These are phyloP conservation scores for Leptopilina myrica DNA, from an alignment of 2,888 invertebrate species.

Conservation along the genomic window DNA sequence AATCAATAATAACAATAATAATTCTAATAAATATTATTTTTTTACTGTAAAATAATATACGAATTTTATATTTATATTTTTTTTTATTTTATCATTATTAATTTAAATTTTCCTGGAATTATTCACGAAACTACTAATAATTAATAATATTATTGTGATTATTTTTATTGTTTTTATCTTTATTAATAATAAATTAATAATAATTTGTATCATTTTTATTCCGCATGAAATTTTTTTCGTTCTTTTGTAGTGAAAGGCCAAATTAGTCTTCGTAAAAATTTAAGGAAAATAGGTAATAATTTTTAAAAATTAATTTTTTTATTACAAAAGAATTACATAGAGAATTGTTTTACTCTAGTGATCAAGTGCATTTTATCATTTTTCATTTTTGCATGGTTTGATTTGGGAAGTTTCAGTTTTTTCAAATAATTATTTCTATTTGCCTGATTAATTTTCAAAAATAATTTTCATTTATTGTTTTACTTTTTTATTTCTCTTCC, in stretches of 20 bases:
- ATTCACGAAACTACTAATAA: too few relatives aligned
- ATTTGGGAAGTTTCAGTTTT: not conserved
- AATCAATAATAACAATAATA: too few relatives aligned
- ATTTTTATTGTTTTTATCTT: too few relatives aligned
- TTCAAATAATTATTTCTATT: not conserved
- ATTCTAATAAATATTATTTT: too few relatives aligned
- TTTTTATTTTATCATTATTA: too few relatives aligned
- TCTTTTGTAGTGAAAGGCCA: constrained; percentile 77
- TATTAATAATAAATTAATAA: not conserved
- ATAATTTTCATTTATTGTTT: not conserved
- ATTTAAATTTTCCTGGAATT: too few relatives aligned
- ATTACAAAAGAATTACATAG: not conserved
- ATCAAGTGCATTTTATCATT: constrained; percentile 26
- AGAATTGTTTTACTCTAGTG: not conserved
- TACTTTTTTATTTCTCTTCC: not conserved
- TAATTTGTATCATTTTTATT: not conserved
- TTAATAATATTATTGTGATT: too few relatives aligned
- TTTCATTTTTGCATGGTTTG: constrained; percentile 16
- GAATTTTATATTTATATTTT: too few relatives aligned
- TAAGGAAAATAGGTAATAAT: constrained; percentile 84
- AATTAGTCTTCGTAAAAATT: constrained; percentile 84
- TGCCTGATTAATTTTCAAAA: constrained; percentile 4
- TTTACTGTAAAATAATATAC: too few relatives aligned
- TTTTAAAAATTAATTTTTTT: not conserved
- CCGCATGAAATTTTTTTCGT: constrained; percentile 27